Evolutionary conservation across 2,797 vertebrate genomes (phyloP), one percentile per base, ranked within the genome.

Genomic region (Acanthopagrus latus): DNA sequence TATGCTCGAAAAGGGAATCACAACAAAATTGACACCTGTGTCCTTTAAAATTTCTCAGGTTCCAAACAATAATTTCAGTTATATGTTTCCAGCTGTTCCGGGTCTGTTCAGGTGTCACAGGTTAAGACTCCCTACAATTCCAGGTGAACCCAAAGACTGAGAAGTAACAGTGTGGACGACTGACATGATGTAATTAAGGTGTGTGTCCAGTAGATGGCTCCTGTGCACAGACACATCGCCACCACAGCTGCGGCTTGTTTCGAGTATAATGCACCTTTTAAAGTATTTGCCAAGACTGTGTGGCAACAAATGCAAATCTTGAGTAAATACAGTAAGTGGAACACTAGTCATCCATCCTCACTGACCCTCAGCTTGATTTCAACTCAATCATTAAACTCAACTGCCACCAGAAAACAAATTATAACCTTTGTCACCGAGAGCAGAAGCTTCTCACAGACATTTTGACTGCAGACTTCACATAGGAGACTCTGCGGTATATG

Each of bases 121-220:
- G 29, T 29, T 29, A 29, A 27, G 27, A 27, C 4, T 27, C 27
- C 27, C 3, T 27, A 33, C 29, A 33, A 33, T 3, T 7, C 29
- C 29, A 33, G 29, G 29, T 33, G 29, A 33, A 33, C 29, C 29
- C 29, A 7, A 33, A 33, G 11, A 46, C 23, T 44, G 33, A 20
- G 33, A 60, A 18, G 29, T n/a, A 1, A 58, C 4, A 58, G 29
- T 12, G 44, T 18, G 41, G 27, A n/a, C 71, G 11, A 55, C 43
- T 0, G n/a, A 14, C 14, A 47, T 5, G 9, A 17, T 64, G 78
- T 52, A 78, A 57, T 89, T 8, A 55, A 17, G 8, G 0, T 18
- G 1, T 56, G 1, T 23, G 6, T 59, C 78, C 82, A 85, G 38
- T 68, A 85, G 83, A 62, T 74, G 86, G 86, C 88, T 72, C 74